Conservation (phyloP, 1,140 invertebrate species). For the Drosophila albomicans region DNA sequence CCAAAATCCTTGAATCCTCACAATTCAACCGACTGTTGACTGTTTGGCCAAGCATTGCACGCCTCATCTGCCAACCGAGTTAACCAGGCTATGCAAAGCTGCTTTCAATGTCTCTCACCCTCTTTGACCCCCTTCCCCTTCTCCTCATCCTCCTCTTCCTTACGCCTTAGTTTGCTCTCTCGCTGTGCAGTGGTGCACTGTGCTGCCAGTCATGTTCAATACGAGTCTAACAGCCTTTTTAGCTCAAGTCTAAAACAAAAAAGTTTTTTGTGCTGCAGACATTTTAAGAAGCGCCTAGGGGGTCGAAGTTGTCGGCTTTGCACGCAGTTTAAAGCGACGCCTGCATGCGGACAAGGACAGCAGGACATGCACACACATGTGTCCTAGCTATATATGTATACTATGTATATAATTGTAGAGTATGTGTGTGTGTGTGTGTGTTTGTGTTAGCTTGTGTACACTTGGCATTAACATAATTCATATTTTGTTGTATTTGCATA, state of each 20-base stretch:
- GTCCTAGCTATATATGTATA: neutral
- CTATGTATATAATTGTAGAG: neutral
- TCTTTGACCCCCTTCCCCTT: neutral
- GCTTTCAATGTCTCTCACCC: neutral
- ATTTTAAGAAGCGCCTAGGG: constrained; percentile 21
- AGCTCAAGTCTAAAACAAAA: constrained; percentile 27
- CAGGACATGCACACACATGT: constrained; percentile 38
- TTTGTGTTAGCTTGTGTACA: constrained; percentile 48
- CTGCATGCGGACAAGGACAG: constrained; percentile 23
- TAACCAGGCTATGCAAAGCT: constrained; percentile 24
- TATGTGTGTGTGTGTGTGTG: neutral
- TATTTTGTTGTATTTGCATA: constrained; percentile 80
- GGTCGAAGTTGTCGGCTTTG: constrained; percentile 57
- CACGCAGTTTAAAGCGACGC: constrained; percentile 49
- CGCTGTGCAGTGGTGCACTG: neutral
- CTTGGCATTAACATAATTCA: constrained; percentile 77
- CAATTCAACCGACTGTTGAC: constrained; percentile 12
- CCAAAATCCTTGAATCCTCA: constrained; percentile 22
- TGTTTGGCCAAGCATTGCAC: constrained; percentile 9
- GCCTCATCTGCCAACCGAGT: constrained; percentile 5
- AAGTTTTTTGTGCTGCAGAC: constrained; percentile 11
- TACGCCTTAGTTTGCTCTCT: neutral
- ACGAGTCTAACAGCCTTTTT: constrained; percentile 4
- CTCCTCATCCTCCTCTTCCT: neutral
- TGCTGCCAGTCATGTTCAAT: constrained; percentile 10